Evolutionary conservation across 2,797 vertebrate species (phyloP), one percentile per base, ranked within the genome.

Genomic region (Ibycter americanus): DNA sequence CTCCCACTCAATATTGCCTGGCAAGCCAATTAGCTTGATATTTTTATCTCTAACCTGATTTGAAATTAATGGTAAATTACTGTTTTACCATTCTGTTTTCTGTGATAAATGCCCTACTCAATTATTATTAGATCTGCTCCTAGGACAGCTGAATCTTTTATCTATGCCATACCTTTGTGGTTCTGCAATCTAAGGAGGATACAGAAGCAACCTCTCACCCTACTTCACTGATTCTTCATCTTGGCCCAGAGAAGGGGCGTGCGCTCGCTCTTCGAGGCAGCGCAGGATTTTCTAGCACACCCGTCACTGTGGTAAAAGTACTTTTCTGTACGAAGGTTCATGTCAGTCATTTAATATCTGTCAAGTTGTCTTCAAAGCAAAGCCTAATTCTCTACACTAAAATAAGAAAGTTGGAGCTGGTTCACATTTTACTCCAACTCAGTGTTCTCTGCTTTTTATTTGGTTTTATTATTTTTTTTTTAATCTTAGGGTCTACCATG

Each of bases 11-110:
- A 12, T 80, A 83, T 79, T 95, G 89, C 92, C 89, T 93, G 83
- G 94, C 93, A 96, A 93, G 77, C 84, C 96, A 97, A 97, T 97
- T 97, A 96, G 82, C 78, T 92, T 93, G 94, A 13, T 96, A 97
- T 96, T 97, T 97, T 97, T 97, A 95, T 93, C 97, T 96, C 77
- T 97, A 97, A 97, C 93, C 93, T 97, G 94, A 95, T 97, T 97
- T 96, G 90, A 51, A 96, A 72, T 91, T 96, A 97, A 97, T 93
- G 92, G 94, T 97, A 95, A 95, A 96, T 94, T 89, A 83, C 95
- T 96, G 89, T 90, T 94, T 95, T 94, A 96, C 76, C 89, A 95
- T 96, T 92, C 93, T 97, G 92, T 93, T 97, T 97, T 95, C 84
- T 92, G 65, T 97, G 95, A 94, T 96, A 92, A 95, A 97, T 97